These are phyloP conservation scores for Nesogale talazaci DNA, from an alignment of 2,113 vertebrate genomes.

Conservation along the genomic window DNA sequence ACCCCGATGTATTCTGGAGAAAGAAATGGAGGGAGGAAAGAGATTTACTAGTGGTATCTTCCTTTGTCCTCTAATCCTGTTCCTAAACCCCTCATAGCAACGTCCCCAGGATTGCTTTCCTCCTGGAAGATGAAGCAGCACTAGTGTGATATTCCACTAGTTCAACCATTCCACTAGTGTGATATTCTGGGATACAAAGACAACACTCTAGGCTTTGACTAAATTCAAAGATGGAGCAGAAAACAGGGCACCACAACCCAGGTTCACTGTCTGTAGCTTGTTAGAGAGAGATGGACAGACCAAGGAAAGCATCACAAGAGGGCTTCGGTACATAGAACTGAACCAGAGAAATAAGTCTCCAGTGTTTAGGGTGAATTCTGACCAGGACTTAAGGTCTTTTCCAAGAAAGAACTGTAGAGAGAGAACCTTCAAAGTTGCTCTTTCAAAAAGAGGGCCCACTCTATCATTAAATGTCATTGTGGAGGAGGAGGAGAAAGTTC, in stretches of 20 bases:
- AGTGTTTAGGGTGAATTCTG: background rate
- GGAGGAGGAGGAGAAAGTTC: conserved; percentile 43
- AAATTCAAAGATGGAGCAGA: conserved; percentile 73
- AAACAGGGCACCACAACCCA: conserved; percentile 66
- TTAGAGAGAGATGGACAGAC: conserved; percentile 52
- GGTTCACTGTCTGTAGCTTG: conserved; percentile 61
- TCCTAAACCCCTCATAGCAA: background rate
- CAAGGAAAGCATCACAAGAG: background rate
- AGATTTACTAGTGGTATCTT: background rate
- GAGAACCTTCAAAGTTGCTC: conserved; percentile 83
- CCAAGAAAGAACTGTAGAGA: conserved; percentile 55
- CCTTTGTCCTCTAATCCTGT: too few relatives aligned
- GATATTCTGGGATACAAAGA: conserved; percentile 55
- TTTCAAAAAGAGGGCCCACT: conserved; percentile 83
- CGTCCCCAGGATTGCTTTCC: background rate
- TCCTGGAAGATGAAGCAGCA: conserved; percentile 76
- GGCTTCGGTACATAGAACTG: background rate
- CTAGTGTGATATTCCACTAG: too few relatives aligned
- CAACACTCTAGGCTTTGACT: background rate
- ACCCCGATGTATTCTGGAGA: too few relatives aligned
- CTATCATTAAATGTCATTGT: conserved; percentile 86
- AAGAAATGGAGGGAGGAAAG: background rate
- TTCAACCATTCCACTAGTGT: conserved; percentile 83
- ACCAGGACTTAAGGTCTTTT: background rate
- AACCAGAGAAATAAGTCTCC: background rate